Evolutionary conservation across 2,113 vertebrate species (phyloP), one percentile per base, ranked within the genome.

Genomic region (Empidonax alnorum): DNA sequence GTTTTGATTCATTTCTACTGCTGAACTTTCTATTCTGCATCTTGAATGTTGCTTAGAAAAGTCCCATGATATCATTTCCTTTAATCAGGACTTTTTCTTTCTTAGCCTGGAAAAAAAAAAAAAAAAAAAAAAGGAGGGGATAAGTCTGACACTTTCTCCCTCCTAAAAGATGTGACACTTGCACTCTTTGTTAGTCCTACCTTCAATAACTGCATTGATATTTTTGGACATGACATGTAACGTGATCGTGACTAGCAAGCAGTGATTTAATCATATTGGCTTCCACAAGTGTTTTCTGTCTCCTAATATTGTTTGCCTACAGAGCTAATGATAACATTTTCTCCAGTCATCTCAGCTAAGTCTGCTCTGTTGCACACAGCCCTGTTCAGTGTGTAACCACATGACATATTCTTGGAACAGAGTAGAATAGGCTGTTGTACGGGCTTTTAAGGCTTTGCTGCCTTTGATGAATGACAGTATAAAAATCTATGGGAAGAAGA

Each of bases 351-450:
- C 89, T 85, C 89, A 74, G 73, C 90, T 84, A 90, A 84, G 91
- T 62, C 84, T 97, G 93, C 84, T 96, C 90, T 69, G 16, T 61
- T 88, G 87, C 90, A 95, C 73, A 82, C 56, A 96, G 78, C 76
- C 33, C 90, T 90, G 89, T 88, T 95, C 90, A 87, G 72, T 72
- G 46, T 89, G 92, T 90, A 95, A 67, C 76, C 84, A 27, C 79
- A 90, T 90, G 96, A 97, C 93, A 91, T 93, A 90, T 97, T 97
- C 96, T 97, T 97, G 97, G 97, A 97, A 96, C 84, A 52, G 87
- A 91, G 22, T 67, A 95, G 90, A 96, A 96, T 79, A 92, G 91
- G 52, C 91, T 93, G 58, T 89, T 95, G 90, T 93, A 82, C 28
- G 46, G 66, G 76, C 49, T 97, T 89, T 93, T 50, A 89, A 87